phyloP scores from a whole-genome alignment of 1,140 invertebrate species.

The Nixonia krombeini region DNA sequence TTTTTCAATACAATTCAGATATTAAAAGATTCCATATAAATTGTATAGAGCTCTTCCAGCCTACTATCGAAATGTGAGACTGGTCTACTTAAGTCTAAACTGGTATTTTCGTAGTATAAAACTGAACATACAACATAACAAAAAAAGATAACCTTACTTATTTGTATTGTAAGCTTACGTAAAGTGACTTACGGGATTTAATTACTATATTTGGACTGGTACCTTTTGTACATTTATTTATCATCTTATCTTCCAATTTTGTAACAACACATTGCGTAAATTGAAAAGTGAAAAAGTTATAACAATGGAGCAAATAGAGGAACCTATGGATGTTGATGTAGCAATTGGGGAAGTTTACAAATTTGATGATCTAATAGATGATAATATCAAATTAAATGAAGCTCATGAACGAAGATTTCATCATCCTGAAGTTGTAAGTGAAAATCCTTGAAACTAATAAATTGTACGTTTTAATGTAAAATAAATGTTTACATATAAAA shows the following conservation, averaged over 20 bases:
- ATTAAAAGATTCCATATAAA: too few species aligned
- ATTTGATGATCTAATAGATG: conserved; percentile 36
- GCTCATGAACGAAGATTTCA: conserved; percentile 7
- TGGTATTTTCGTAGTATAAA: too few species aligned
- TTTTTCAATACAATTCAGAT: too few species aligned
- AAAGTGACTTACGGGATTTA: not conserved
- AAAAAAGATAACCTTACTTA: not conserved
- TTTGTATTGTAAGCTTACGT: not conserved
- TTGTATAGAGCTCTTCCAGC: too few species aligned
- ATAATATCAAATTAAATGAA: conserved; percentile 28
- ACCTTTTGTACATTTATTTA: not conserved
- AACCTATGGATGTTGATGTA: conserved; percentile 40
- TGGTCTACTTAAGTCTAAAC: too few species aligned
- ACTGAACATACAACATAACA: too few species aligned
- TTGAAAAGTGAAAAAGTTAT: not conserved
- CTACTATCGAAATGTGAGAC: too few species aligned
- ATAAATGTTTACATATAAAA: too few species aligned
- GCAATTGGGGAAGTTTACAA: conserved; percentile 15
- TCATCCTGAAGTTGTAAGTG: too few species aligned
- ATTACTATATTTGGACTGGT: not conserved
- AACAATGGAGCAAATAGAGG: conserved; percentile 15
- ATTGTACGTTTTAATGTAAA: too few species aligned
- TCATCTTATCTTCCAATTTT: not conserved
- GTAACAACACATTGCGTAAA: not conserved
- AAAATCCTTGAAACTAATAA: too few species aligned